A percentile compares a stretch with the other conserved stretches of the same genome.
phyloP scores from a whole-genome alignment of 2,888 invertebrate genomes.

The Drosophila planitibia region DNA sequence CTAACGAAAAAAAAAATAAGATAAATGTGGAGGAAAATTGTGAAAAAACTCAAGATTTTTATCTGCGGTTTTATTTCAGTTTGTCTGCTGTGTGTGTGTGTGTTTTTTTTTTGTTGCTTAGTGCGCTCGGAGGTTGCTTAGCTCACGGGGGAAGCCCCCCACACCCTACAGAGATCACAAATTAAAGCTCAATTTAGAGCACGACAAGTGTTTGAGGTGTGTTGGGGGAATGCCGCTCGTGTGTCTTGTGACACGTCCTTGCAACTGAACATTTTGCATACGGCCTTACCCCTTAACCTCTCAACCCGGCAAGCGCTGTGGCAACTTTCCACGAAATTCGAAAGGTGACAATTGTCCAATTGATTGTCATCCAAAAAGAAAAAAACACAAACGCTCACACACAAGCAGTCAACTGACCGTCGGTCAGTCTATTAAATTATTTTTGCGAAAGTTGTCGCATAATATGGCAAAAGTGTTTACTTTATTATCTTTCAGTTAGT shows the following conservation, averaged over 20 bases:
- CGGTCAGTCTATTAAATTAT: constrained; percentile 60
- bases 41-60: constrained; percentile 76
- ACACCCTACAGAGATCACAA: constrained; percentile 11
- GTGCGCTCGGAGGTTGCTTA: constrained; percentile 41
- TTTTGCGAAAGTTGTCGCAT: constrained; percentile 81
- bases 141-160: constrained; percentile 43
- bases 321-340: constrained; percentile 52
- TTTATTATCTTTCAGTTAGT: constrained; percentile 71
- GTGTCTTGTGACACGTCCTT: constrained; percentile 32
- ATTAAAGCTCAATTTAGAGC: constrained; percentile 58
- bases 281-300: constrained; percentile 5
- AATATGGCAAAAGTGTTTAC: constrained; percentile 76
- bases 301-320: neutral
- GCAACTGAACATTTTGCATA: constrained; percentile 45
- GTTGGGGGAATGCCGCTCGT: constrained; percentile 7
- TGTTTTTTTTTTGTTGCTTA: constrained; percentile 7
- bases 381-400: constrained; percentile 7
- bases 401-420: constrained; percentile 26
- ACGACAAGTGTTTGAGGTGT: constrained; percentile 44
- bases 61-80: constrained; percentile 74
- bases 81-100: constrained; percentile 14
- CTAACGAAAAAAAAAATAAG: constrained; percentile 32
- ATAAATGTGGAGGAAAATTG: constrained; percentile 59
- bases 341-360: constrained; percentile 66
- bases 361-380: constrained; percentile 39